phyloP scores from a whole-genome alignment of 2,113 vertebrate species.

The Numenius arquata region DNA sequence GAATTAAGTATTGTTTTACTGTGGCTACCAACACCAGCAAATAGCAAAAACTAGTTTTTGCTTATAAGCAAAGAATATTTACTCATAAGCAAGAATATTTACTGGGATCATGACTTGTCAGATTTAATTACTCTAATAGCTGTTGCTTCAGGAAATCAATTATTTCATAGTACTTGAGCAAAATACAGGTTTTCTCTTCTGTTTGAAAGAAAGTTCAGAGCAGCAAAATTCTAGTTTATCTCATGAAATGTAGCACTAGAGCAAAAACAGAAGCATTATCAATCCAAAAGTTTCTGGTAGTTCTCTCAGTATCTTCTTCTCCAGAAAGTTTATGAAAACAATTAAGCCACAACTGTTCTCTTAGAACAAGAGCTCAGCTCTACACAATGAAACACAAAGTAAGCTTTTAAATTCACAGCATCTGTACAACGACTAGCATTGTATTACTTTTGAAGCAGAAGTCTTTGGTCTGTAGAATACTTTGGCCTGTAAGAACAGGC shows the following conservation, averaged over 20 bases:
- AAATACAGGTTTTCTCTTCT: neutral
- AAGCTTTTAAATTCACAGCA: neutral
- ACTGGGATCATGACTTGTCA: neutral
- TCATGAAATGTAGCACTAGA: neutral
- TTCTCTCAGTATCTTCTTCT: neutral
- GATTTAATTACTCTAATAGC: neutral
- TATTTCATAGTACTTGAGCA: neutral
- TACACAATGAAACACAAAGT: neutral
- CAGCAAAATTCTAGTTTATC: neutral
- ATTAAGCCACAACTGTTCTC: neutral
- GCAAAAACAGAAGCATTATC: neutral
- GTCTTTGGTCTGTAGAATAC: neutral
- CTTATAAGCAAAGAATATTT: no score
- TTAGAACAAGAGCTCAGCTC: neutral
- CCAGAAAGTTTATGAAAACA: neutral
- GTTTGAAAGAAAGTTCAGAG: neutral
- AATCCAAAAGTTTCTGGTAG: neutral
- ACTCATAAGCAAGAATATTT: neutral
- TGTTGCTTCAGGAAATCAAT: neutral
- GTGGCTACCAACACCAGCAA: neutral
- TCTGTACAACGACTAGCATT: neutral
- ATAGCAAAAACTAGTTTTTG: neutral
- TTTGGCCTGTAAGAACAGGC: neutral
- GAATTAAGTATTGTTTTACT: neutral
- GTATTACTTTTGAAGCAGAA: neutral